Evolutionary conservation across 2,888 invertebrate genomes (phyloP), one percentile per base, ranked within the genome.

Genomic region (Tetropium fuscum): DNA sequence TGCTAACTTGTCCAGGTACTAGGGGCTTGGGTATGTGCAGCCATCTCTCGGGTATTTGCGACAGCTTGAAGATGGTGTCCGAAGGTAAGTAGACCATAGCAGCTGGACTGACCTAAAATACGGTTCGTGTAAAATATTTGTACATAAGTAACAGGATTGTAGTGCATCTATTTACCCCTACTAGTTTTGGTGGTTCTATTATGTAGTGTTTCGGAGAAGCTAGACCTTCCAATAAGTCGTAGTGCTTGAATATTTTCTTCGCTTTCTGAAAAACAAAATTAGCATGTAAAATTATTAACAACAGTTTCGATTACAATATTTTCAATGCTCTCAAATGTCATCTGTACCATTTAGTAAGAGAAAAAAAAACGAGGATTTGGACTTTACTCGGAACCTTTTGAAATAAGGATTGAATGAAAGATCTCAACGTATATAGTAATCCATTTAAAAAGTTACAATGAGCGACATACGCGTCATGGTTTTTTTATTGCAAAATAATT

Each of bases 1-100:
- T 64, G 19, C 64, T 69, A 0, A 75, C 73, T 49, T 53, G 53
- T 30, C 71, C 70, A 5, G 70, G 71, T 58, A 58, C 57, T 16
- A 70, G 41, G 8, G 63, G 73, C 47, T 64, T 65, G 7, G 61
- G 64, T n/a, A 67, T 27, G 10, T 69, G 55, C 19, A 62, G 55
- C 40, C 49, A 66, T 30, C 70, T 58, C 3, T 58, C 54, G 7
- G 74, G 73, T 10, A 63, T 43, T 53, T 65, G 51, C 0, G 71
- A 63, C 22, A 76, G 47, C 38, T 54, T 66, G 4, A 66, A 7
- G 2, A 73, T 59, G 2, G 10, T 58, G 38, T 74, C 73, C 2
- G 75, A 71, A 10, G 72, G 60, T 44, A 64, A 63, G 45, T 75
- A 76, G 3, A 36, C 60, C 19, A 70, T 45, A 4, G 75, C 74